Evolutionary conservation across 2,888 invertebrate genomes (phyloP).

Genomic region (Choristoneura rosaceana): DNA sequence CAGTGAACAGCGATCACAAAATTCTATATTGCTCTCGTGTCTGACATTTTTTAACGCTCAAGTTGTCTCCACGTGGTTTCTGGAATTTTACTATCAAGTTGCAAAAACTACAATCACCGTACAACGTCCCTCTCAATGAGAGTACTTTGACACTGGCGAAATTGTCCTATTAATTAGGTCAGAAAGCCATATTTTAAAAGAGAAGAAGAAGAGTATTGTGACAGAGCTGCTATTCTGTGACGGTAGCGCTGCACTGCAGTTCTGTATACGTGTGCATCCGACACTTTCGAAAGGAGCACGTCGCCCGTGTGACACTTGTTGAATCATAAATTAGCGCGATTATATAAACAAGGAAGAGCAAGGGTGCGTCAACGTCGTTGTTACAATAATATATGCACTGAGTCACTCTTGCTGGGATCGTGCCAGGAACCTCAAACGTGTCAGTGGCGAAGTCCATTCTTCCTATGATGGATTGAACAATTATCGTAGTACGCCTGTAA

Average conservation of each 20-base stretch:
- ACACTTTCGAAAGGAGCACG: conserved; percentile 21
- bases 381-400: conserved; percentile 52
- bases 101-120: no score
- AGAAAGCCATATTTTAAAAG: no score
- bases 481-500: conserved; percentile 8
- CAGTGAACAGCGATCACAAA: no score
- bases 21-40: no score
- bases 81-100: no score
- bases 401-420: conserved; percentile 25
- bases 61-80: no score
- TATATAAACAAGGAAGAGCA: conserved; percentile 62
- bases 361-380: conserved; percentile 62
- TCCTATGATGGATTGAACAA: conserved; percentile 8
- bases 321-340: conserved; percentile 61
- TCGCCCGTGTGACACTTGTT: conserved; percentile 53
- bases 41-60: no score
- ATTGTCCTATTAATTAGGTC: no score
- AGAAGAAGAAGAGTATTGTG: no score
- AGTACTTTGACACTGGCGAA: no score
- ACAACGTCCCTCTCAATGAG: no score
- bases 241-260: conserved; percentile 8
- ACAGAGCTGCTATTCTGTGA: neutral
- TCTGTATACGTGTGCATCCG: conserved; percentile 6
- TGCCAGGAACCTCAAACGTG: conserved; percentile 25
- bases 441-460: conserved; percentile 8